Conservation (phyloP, 2,888 invertebrate species). For the Cancer borealis region DNA sequence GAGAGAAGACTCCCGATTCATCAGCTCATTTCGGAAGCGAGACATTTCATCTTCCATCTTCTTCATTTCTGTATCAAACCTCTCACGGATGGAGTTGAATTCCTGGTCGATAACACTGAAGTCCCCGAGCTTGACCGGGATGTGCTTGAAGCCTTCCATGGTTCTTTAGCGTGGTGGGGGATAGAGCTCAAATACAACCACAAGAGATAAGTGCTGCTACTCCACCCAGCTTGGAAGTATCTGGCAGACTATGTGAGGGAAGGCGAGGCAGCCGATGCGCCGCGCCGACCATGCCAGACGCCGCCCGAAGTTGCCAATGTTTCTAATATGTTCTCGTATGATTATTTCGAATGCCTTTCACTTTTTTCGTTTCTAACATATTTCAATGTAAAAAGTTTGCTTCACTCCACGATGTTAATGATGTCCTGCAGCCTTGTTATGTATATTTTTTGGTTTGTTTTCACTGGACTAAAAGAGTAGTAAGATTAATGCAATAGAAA, state of each 20-base stretch:
- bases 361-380: background rate
- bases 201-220: background rate
- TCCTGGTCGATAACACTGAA: slow-evolving; percentile 97
- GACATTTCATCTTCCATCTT: slow-evolving; percentile 99
- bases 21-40: slow-evolving; percentile 93
- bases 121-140: slow-evolving; percentile 94
- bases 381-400: background rate
- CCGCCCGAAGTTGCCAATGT: background rate
- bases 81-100: slow-evolving; percentile 96
- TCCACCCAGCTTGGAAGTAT: background rate
- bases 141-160: slow-evolving; percentile 76
- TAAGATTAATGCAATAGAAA: too few relatives aligned
- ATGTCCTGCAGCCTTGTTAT: too few relatives aligned
- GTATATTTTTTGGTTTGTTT: too few relatives aligned
- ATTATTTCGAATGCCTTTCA: background rate
- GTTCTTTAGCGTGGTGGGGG: background rate
- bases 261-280: background rate
- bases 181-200: background rate
- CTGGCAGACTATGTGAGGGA: slow-evolving; percentile 17
- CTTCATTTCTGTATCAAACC: slow-evolving; percentile 97
- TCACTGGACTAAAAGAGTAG: too few relatives aligned
- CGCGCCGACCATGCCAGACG: slow-evolving; percentile 4
- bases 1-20: slow-evolving; percentile 91
- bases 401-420: background rate
- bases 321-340: slow-evolving; percentile 8